Conservation (phyloP, 2,113 vertebrate genomes). For the Balaenoptera acutorostrata region DNA sequence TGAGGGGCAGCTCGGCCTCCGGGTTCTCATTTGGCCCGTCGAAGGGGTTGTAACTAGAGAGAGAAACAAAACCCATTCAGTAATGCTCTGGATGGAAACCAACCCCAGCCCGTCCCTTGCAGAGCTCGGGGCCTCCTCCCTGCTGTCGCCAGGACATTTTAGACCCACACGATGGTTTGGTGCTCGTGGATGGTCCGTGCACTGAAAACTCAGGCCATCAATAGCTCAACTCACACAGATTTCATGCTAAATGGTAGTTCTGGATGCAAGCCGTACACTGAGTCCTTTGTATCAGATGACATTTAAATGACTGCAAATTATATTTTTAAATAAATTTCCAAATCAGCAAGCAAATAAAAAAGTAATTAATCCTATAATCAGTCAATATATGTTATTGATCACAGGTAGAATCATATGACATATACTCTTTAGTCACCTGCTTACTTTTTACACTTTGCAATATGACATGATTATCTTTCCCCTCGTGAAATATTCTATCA, state of each 20-base stretch:
- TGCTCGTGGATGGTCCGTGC: rapidly evolving
- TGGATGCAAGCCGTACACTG: rapidly evolving
- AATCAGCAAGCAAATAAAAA: neutral
- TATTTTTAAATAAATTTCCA: neutral
- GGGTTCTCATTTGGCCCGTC: slow-evolving; percentile 98
- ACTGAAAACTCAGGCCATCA: rapidly evolving
- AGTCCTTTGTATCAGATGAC: rapidly evolving
- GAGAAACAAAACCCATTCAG: rapidly evolving
- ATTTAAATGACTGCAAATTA: neutral
- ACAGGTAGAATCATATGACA: rapidly evolving
- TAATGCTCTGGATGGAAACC: rapidly evolving
- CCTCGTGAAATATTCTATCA: rapidly evolving
- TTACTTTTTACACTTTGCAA: no score
- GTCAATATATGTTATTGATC: rapidly evolving
- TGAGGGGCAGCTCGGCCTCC: slow-evolving; percentile 96
- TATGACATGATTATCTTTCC: rapidly evolving
- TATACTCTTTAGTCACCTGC: rapidly evolving
- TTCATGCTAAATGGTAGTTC: rapidly evolving
- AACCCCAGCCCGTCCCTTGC: rapidly evolving
- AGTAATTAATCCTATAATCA: rapidly evolving
- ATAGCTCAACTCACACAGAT: neutral
- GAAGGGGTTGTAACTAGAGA: slow-evolving; percentile 94
- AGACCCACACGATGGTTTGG: rapidly evolving
- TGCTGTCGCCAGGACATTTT: rapidly evolving
- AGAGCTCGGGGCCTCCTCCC: rapidly evolving